A percentile compares a stretch with the other conserved stretches of the same genome.
Conservation (phyloP, 2,888 invertebrate genomes). For the Julus scanicus region DNA sequence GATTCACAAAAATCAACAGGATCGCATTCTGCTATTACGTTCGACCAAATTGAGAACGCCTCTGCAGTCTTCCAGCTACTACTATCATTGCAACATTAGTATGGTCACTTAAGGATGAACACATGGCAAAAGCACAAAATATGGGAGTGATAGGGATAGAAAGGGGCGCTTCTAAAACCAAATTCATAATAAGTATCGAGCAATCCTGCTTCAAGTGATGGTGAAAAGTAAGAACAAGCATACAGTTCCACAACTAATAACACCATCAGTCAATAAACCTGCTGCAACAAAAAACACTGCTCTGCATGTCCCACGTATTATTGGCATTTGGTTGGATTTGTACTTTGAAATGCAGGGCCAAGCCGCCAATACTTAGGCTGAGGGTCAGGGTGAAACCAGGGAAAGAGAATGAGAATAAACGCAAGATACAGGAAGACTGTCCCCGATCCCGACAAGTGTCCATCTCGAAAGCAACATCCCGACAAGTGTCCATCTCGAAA, state of each 20-base stretch:
- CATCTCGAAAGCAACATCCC: not conserved
- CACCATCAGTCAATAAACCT: slow-evolving; percentile 48
- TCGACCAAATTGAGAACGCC: not conserved
- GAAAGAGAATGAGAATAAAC: not conserved
- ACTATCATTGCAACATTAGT: slow-evolving; percentile 7
- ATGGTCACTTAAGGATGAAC: slow-evolving; percentile 32
- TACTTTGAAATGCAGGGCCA: slow-evolving; percentile 55
- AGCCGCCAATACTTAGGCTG: slow-evolving; percentile 43
- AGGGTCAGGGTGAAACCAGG: slow-evolving; percentile 7
- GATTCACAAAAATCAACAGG: slow-evolving; percentile 34
- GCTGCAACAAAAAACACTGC: slow-evolving; percentile 53
- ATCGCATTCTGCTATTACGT: not conserved
- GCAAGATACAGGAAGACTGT: not conserved
- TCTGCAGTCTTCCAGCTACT: slow-evolving; percentile 20
- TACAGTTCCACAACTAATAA: slow-evolving; percentile 41
- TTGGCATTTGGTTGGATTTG: slow-evolving; percentile 55
- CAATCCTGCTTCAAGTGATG: slow-evolving; percentile 16
- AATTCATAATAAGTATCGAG: slow-evolving; percentile 41
- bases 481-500: not conserved
- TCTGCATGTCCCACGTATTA: slow-evolving; percentile 55
- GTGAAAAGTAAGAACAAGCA: not conserved
- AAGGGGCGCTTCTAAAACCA: slow-evolving; percentile 36
- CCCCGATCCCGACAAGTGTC: not conserved
- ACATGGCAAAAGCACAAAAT: slow-evolving; percentile 18
- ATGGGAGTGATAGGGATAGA: not conserved